Evolutionary conservation across 2,888 invertebrate genomes (phyloP), one percentile per base, ranked within the genome.

Genomic region (Nomada fabriciana): DNA sequence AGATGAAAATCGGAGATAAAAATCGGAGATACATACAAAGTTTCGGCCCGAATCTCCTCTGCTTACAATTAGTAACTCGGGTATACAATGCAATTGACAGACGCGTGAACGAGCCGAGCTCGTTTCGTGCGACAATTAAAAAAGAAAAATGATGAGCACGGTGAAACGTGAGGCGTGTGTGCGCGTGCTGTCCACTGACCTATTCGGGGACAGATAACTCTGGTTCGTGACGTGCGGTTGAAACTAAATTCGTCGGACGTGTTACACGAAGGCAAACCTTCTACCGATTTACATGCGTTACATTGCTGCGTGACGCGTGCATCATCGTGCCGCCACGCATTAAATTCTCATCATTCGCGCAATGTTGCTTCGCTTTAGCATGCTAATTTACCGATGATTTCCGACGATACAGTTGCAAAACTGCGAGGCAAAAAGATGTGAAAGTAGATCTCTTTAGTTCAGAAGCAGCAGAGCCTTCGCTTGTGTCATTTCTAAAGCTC

Each of bases 231-330:
- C 64, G 36, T 69, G 80, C 53, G 75, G 71, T 76, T 65, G 63
- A 75, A 82, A 72, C 75, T 75, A 74, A 67, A 82, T 75, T 79
- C 74, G 25, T 23, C 52, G 47, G 79, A 70, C 43, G 61, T 25
- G 70, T 79, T 75, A 75, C 70, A 79, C 61, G 50, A 36, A 47
- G 67, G 42, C 29, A 61, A 65, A 79, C 50, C 53, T 69, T 81
- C 69, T 59, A 25, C 57, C 67, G 63, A 79, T 79, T 82, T 64
- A 52, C 42, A 73, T 25, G 47, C 20, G 50, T 29, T 36, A 60
- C 47, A 15, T 59, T 20, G 25, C 55, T 42, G 53, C n/a, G 15
- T 61, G 47, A 67, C 25, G 64, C 25, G 43, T 47, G 55, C 42
- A 63, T 79, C 47, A 57, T 57, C 55, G 75, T 42, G n/a, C 23